Evolutionary conservation across 2,888 invertebrate genomes (phyloP).

Genomic region (Tolmerus cingulatus): DNA sequence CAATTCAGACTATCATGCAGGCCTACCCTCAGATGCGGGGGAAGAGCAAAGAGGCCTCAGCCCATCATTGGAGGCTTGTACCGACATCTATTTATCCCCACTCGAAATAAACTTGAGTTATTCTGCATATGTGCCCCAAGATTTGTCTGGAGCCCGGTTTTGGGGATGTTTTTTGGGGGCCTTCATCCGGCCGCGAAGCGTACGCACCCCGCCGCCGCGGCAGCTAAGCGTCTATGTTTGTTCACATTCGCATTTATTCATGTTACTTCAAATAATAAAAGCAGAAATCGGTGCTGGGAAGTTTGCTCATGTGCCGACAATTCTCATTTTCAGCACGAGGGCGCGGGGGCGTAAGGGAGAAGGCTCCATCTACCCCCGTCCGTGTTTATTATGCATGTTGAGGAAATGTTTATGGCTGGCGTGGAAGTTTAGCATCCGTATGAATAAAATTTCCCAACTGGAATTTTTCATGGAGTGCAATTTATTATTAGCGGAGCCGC

Average conservation of each 20-base stretch:
- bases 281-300: constrained; percentile 31
- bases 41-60: not conserved
- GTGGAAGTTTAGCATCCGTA: constrained; percentile 11
- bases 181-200: not conserved
- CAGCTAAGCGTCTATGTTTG: constrained; percentile 19
- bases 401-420: constrained; percentile 15
- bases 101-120: constrained; percentile 22
- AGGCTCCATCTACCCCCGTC: not conserved
- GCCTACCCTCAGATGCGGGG: not conserved
- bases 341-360: not conserved
- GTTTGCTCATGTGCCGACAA: constrained; percentile 11
- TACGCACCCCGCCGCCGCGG: not conserved
- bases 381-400: constrained; percentile 27
- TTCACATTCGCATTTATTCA: constrained; percentile 32
- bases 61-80: not conserved
- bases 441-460: constrained; percentile 28
- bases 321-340: not conserved
- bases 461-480: constrained; percentile 8
- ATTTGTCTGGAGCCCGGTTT: constrained; percentile 1
- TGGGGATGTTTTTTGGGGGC: not conserved
- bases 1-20: constrained; percentile 41
- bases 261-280: constrained; percentile 26
- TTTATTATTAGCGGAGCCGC: not conserved
- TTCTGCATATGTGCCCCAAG: constrained; percentile 31
- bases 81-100: constrained; percentile 5